A percentile compares a stretch with the other conserved stretches of the same genome.
These are phyloP conservation scores for Perizoma flavofasciatum DNA, from an alignment of 2,888 invertebrate species.

Conservation along the genomic window DNA sequence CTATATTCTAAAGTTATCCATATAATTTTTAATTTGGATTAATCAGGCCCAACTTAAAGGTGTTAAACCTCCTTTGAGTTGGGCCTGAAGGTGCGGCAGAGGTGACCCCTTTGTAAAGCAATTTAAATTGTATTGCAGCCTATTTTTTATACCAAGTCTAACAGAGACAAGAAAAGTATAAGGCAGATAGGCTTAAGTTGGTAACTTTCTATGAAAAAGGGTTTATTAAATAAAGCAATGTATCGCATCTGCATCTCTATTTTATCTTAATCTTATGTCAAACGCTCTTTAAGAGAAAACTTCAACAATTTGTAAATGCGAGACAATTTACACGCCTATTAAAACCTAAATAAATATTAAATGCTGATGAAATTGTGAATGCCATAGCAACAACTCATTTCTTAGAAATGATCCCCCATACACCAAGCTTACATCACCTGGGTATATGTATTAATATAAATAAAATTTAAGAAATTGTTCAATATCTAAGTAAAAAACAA, in stretches of 20 bases:
- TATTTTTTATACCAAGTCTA: too few relatives aligned
- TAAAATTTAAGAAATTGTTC: constrained; percentile 15
- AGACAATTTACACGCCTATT: background rate
- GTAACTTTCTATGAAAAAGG: too few relatives aligned
- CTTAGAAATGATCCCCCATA: constrained; percentile 28
- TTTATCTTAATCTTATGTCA: constrained; percentile 38
- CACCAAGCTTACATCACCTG: constrained; percentile 10
- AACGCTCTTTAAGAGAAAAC: constrained; percentile 39
- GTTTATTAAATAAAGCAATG: constrained; percentile 8
- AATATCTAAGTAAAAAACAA: constrained; percentile 28
- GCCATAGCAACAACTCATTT: constrained; percentile 20
- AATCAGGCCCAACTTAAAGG: too few relatives aligned
- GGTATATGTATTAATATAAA: constrained; percentile 16
- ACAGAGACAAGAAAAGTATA: too few relatives aligned
- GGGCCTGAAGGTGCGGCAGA: too few relatives aligned
- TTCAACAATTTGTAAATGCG: constrained; percentile 47
- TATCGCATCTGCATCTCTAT: constrained; percentile 39
- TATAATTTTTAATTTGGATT: too few relatives aligned
- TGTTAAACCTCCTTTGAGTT: too few relatives aligned
- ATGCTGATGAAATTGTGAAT: constrained; percentile 31
- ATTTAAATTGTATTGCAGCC: too few relatives aligned
- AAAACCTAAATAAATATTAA: constrained; percentile 40
- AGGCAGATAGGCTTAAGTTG: too few relatives aligned
- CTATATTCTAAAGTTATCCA: too few relatives aligned
- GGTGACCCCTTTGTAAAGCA: too few relatives aligned